Base-by-base conservation (phyloP, 2,797 vertebrate species). In the Crenichthys baileyi region DNA sequence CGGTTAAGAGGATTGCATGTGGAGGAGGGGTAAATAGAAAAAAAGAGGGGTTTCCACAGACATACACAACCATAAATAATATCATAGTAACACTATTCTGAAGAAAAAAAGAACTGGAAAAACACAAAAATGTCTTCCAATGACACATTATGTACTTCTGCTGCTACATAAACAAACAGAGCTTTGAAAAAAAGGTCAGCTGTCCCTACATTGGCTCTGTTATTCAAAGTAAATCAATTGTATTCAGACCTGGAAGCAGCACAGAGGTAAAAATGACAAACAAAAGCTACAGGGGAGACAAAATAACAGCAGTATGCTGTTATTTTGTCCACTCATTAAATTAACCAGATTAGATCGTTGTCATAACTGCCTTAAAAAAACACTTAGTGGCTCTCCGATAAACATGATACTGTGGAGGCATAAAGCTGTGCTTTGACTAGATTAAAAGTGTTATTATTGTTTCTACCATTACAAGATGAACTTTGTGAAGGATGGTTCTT, bases 1-100 rank as follows among this genome's bases (percentile, higher is more conserved):
- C 29, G 71, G 50, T 75, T 78, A 81, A 87, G 84, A 81, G 71
- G 77, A 90, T 88, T 88, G 80, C 75, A 76, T 74, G 71, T 55
- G 72, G 58, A 78, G 76, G 79, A 79, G 71, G n/a, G 48, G 76
- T 51, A 71, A 73, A 55, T 18, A 55, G 76, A 29, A 60, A 70
- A 76, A 73, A 53, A n/a, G 55, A 72, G 26, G 65, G 0, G 79
- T 46, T 68, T 51, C 74, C 58, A 78, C 46, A 68, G 48, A 55
- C n/a, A 55, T 20, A 73, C 15, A 72, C 56, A 79, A 24, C 22
- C 39, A 39, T 8, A n/a, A 46, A 63, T 71, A 63, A 78, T 70
- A 55, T 72, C 36, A 71, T 65, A 77, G 55, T 79, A 79, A 79
- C 81, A 83, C 77, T 15, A 79, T 68, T 76, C 5, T 71, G 22